Base-by-base conservation (phyloP, 2,888 invertebrate species). In the Sinopyrophorus schimmeli region DNA sequence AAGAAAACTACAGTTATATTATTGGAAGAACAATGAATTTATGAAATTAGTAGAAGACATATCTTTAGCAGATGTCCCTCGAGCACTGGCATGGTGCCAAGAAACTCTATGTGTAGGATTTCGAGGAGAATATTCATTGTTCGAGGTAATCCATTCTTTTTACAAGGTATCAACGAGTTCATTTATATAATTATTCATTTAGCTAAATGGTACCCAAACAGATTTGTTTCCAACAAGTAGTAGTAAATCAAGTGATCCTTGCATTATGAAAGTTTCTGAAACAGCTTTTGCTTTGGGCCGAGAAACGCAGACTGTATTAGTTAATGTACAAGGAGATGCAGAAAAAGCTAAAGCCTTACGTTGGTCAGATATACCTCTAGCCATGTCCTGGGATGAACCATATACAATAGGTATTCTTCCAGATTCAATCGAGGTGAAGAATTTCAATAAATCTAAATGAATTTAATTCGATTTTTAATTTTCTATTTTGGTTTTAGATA, bases 351-450 rank as follows among this genome's bases (percentile, higher is more conserved):
- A 86, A 70, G 84, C 86, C 12, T 77, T 90, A 1, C 86, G 84
- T 65, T 92, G 92, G 92, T 79, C 82, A 2, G 89, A 90, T 65
- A 79, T 85, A 14, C 91, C 92, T 5, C 72, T 81, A 47, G 81
- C 80, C 50, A 77, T 87, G 55, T 93, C 87, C 16, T 93, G 94
- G 85, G 95, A 98, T 73, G 87, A 91, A 63, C 98, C 98, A 0
- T 99, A 91, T 72, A 79, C 93, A 11, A 75, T 98, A 44, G 94
- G 92, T 3, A 78, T 97, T 32, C 76, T 93, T 34, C 81, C 87
- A 35, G 92, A 89, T 63, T 82, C 83, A 57, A 80, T 96, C 18
- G 90, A 96, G 73, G 69, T 73, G 50, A 18, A 18, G 18, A 18
- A 18, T 5, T 18, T 18, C 6, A 18, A 18, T 5, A 18, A 18